Evolutionary conservation across 1,140 invertebrate species (phyloP).

Genomic region (Trissolcus basalis): DNA sequence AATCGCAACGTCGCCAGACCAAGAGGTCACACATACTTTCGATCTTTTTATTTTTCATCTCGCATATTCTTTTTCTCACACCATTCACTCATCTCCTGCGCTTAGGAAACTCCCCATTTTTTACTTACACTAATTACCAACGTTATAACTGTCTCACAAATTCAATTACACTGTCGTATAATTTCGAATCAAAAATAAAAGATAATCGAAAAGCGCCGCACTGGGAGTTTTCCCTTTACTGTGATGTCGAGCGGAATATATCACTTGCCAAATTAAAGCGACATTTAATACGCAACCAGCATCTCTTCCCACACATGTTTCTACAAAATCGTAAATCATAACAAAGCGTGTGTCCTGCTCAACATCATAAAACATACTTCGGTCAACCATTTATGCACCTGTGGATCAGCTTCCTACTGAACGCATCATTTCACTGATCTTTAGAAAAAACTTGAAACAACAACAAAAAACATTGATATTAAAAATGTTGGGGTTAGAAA

Average conservation of each 20-base stretch:
- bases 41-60: too few relatives aligned
- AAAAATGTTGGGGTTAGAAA: too few relatives aligned
- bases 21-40: background rate
- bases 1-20: background rate
- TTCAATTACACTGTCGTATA: constrained; percentile 12
- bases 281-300: constrained; percentile 45
- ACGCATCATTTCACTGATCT: too few relatives aligned
- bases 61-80: too few relatives aligned
- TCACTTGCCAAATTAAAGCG: constrained; percentile 29
- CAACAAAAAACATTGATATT: too few relatives aligned
- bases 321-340: constrained; percentile 49
- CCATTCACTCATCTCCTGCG: too few relatives aligned
- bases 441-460: too few relatives aligned
- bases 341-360: constrained; percentile 28
- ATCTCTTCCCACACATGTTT: constrained; percentile 48
- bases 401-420: background rate
- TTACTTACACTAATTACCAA: too few relatives aligned
- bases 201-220: background rate
- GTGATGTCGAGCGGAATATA: constrained; percentile 36
- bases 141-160: too few relatives aligned
- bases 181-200: constrained; percentile 4
- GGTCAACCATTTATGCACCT: constrained; percentile 38
- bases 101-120: too few relatives aligned
- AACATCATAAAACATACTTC: constrained; percentile 44
- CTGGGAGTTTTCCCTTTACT: constrained; percentile 7